These are phyloP conservation scores for Regulus satrapa DNA, from an alignment of 2,113 vertebrate species.

Conservation along the genomic window DNA sequence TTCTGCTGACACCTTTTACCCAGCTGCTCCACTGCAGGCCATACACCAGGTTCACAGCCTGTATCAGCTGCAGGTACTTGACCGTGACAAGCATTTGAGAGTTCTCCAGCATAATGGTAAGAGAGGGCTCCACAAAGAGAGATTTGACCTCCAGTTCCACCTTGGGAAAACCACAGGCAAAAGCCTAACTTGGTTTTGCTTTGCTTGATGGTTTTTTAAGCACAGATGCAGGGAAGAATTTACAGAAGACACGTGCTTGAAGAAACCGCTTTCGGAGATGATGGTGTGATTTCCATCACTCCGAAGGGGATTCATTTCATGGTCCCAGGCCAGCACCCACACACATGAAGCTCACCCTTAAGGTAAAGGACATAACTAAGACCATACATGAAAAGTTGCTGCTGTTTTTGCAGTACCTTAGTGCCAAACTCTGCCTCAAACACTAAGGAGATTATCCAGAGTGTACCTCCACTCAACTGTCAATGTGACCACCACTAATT, in stretches of 20 bases:
- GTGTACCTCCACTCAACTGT: not conserved
- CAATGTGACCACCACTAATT: not conserved
- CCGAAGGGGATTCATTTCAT: not conserved
- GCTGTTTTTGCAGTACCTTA: not conserved
- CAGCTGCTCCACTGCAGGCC: not conserved
- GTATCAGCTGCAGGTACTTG: not conserved
- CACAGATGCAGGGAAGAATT: not conserved
- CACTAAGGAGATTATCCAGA: not conserved
- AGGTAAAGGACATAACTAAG: not conserved
- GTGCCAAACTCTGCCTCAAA: not conserved
- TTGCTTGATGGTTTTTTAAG: not conserved
- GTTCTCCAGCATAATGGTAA: not conserved
- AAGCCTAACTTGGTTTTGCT: not conserved
- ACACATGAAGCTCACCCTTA: not conserved
- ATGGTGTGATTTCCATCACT: not conserved
- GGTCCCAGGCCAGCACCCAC: not conserved
- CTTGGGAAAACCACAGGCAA: not conserved
- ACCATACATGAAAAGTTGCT: not conserved
- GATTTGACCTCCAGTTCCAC: not conserved
- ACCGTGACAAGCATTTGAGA: not conserved
- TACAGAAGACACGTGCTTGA: not conserved
- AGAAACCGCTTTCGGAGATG: not conserved
- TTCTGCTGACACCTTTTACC: not conserved
- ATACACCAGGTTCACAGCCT: not conserved
- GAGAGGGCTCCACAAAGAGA: not conserved